Percentiles rank a stretch among this genome's conserved stretches.
phyloP scores from a whole-genome alignment of 2,113 vertebrate species.

The Oncorhynchus masou region DNA sequence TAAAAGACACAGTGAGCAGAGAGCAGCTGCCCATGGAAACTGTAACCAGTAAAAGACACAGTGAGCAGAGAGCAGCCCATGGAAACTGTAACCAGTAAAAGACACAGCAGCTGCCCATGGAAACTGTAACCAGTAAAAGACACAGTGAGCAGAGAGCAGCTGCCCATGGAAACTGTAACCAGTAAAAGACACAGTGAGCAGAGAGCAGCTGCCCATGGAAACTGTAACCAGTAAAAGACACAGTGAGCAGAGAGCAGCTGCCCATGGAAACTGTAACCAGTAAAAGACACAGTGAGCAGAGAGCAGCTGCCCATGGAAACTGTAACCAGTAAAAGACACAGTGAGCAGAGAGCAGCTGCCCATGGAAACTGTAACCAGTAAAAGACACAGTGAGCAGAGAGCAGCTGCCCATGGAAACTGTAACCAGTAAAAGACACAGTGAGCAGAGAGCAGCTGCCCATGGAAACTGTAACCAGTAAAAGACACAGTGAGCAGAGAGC shows the following conservation, averaged over 20 bases:
- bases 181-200: conserved; percentile 17
- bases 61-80: conserved; percentile 39
- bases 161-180: conserved; percentile 16
- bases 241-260: conserved; percentile 38
- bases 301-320: no score
- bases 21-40: no score
- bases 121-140: conserved; percentile 11
- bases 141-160: conserved; percentile 36
- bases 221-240: conserved; percentile 4
- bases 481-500: conserved; percentile 32
- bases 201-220: no score
- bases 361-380: conserved; percentile 17
- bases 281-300: conserved; percentile 20
- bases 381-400: conserved; percentile 30
- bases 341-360: conserved; percentile 39
- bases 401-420: no score
- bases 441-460: no score
- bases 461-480: conserved; percentile 17
- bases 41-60: conserved; percentile 3
- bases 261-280: conserved; percentile 15
- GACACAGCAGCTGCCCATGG: no score
- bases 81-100: conserved; percentile 15
- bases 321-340: conserved; percentile 3
- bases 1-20: conserved; percentile 20
- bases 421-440: conserved; percentile 4